Evolutionary conservation across 2,797 vertebrate species (phyloP).

Genomic region (Tympanoctomys barrerae): DNA sequence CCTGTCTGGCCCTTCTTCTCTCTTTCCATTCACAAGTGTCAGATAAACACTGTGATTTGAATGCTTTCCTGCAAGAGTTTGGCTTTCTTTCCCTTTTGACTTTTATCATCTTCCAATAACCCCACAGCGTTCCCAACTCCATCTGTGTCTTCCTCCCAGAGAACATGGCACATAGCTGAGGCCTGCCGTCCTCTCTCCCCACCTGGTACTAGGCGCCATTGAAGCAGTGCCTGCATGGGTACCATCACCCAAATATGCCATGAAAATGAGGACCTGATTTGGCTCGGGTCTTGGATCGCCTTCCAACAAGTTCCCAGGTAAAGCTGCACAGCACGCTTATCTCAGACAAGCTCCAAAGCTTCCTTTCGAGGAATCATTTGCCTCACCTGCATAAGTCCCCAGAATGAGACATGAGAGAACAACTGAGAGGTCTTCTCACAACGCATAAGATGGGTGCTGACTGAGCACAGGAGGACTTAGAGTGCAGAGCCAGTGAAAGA

Average conservation of each 20-base stretch:
- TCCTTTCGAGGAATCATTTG: background rate
- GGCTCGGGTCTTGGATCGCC: background rate
- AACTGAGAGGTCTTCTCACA: background rate
- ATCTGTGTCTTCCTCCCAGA: background rate
- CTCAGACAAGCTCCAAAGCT: background rate
- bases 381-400: background rate
- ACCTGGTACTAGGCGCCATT: background rate
- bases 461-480: background rate
- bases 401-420: background rate
- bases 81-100: background rate
- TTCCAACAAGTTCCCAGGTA: background rate
- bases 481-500: background rate
- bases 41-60: background rate
- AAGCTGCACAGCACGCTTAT: background rate
- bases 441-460: background rate
- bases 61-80: background rate
- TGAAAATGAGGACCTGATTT: background rate
- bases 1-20: background rate
- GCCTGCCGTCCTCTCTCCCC: background rate
- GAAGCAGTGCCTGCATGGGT: no score
- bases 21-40: background rate
- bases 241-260: background rate
- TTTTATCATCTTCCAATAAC: background rate
- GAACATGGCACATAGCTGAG: background rate
- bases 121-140: background rate